phyloP scores from a whole-genome alignment of 2,888 invertebrate genomes.

The Drosophila mimica region DNA sequence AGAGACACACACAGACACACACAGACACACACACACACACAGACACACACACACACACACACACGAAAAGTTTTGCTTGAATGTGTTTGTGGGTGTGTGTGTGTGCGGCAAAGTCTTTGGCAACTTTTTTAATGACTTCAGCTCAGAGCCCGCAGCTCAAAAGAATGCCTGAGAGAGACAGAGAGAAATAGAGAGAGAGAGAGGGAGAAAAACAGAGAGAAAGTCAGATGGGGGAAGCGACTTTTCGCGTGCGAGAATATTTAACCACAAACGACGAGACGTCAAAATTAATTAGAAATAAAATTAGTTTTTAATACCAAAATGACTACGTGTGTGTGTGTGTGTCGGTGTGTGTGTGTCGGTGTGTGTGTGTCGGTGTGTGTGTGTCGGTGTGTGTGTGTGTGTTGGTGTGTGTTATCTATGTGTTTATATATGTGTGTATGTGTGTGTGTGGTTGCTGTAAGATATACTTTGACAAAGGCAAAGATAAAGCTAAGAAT shows the following conservation, averaged over 20 bases:
- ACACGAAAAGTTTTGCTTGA: slow-evolving; percentile 46
- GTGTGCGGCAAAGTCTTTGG: slow-evolving; percentile 64
- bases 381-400: neutral
- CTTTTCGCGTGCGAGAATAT: slow-evolving; percentile 77
- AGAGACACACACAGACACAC: slow-evolving; percentile 17
- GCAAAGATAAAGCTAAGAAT: slow-evolving; percentile 43
- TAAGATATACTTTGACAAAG: slow-evolving; percentile 63
- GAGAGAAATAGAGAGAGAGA: neutral
- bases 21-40: slow-evolving; percentile 21
- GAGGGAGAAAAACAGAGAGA: neutral
- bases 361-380: neutral
- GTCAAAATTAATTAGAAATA: slow-evolving; percentile 81
- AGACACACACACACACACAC: slow-evolving; percentile 19
- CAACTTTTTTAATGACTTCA: slow-evolving; percentile 78
- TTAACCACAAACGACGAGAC: slow-evolving; percentile 80
- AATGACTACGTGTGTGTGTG: slow-evolving; percentile 30
- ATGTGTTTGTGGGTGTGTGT: slow-evolving; percentile 12
- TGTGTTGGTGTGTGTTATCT: neutral
- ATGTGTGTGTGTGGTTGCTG: slow-evolving; percentile 31
- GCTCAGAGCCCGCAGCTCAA: slow-evolving; percentile 49
- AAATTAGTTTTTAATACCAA: slow-evolving; percentile 79
- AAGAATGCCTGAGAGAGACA: neutral
- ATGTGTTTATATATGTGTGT: neutral
- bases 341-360: neutral
- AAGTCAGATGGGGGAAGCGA: slow-evolving; percentile 16